phyloP scores from a whole-genome alignment of 2,113 vertebrate species.

The Progne subis region DNA sequence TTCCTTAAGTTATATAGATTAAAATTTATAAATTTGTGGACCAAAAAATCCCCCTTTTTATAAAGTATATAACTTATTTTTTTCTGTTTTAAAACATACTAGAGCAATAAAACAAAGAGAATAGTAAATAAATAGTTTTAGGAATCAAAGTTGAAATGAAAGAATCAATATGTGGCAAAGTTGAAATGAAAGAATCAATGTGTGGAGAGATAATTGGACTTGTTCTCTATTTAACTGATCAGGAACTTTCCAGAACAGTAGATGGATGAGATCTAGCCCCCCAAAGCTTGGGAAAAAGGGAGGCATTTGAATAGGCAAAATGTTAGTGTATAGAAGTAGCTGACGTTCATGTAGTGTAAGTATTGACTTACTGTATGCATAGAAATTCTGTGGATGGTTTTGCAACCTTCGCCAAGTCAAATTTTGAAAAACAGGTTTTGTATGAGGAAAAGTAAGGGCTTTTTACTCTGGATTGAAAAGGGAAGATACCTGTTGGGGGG shows the following conservation, averaged over 20 bases:
- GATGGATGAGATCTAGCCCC: not conserved
- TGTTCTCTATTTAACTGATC: not conserved
- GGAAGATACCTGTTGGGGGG: not conserved
- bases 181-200: not conserved
- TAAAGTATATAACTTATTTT: fast-evolving
- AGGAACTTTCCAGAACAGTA: not conserved
- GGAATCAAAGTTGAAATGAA: not conserved
- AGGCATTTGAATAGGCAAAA: not conserved
- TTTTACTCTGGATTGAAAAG: not conserved
- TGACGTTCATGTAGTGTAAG: not conserved
- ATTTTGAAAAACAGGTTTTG: not conserved
- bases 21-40: not conserved
- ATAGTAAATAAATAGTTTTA: not conserved
- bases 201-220: not conserved
- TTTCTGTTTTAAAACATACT: not conserved
- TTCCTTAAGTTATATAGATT: not conserved
- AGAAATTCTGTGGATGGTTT: not conserved
- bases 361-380: not conserved
- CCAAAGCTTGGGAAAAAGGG: not conserved
- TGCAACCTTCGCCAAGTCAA: not conserved
- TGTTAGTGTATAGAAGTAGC: not conserved
- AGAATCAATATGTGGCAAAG: not conserved
- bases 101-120: not conserved
- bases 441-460: not conserved
- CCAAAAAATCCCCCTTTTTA: fast-evolving